A percentile compares a stretch with the other conserved stretches of the same genome.
Evolutionary conservation across 2,888 invertebrate genomes (phyloP).

Genomic region (Drosophila incognita): DNA sequence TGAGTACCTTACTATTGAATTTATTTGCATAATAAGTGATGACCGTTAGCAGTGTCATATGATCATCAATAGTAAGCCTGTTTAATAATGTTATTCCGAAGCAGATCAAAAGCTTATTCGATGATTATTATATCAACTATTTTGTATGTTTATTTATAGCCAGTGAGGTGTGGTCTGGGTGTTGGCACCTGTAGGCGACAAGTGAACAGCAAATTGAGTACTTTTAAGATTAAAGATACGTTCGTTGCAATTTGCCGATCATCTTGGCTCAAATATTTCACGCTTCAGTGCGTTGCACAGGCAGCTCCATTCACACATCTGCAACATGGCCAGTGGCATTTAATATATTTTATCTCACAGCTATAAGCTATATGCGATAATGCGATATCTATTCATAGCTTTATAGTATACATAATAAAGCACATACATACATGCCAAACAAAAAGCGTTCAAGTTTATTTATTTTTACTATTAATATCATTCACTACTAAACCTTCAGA

Average conservation of each 20-base stretch:
- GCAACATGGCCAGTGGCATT: slow-evolving; percentile 24
- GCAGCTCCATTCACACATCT: slow-evolving; percentile 31
- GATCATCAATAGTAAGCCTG: not conserved
- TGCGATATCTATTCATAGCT: slow-evolving; percentile 32
- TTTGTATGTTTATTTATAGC: slow-evolving; percentile 16
- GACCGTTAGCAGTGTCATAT: not conserved
- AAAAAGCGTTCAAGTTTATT: slow-evolving; percentile 57
- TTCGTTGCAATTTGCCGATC: slow-evolving; percentile 14
- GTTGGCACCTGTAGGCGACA: slow-evolving; percentile 60
- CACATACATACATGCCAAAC: slow-evolving; percentile 26
- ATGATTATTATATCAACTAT: slow-evolving; percentile 37
- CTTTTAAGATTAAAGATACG: slow-evolving; percentile 27
- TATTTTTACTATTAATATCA: slow-evolving; percentile 68
- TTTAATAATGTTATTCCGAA: not conserved
- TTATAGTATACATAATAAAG: slow-evolving; percentile 16
- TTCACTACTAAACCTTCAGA: slow-evolving; percentile 43
- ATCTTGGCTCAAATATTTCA: slow-evolving; percentile 46
- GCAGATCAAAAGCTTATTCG: not conserved
- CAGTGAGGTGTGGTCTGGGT: slow-evolving; percentile 56
- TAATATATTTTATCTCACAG: slow-evolving; percentile 50
- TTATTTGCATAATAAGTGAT: not conserved
- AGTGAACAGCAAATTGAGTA: slow-evolving; percentile 46
- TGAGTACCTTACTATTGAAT: not conserved
- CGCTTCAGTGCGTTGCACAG: slow-evolving; percentile 64
- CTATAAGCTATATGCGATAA: slow-evolving; percentile 35